Base-by-base conservation (phyloP, 2,113 vertebrate genomes). In the Callipepla californica region DNA sequence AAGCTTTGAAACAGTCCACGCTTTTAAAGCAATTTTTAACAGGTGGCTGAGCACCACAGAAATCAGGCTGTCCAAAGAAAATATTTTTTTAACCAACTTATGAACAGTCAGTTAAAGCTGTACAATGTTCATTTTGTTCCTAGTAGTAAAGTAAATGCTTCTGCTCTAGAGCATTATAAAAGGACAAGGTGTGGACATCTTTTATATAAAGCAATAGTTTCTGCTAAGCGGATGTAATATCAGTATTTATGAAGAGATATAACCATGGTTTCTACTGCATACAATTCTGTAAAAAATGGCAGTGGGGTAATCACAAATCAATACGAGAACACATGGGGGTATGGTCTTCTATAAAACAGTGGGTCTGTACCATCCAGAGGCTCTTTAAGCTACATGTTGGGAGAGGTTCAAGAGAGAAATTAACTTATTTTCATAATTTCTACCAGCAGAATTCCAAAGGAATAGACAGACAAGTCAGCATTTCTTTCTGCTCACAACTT, bases 381-480 rank as follows among this genome's bases (percentile, higher is more conserved):
- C 19, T 89, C 69, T 79, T 70, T 62, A 48, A 50, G 16, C 13
- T 70, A 9, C 10, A 4, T 61, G 32, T 45, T 50, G 50, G 30
- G 38, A 48, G 26, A 79, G 16, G 5, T 55, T 55, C 58, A 61
- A 61, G n/a, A 61, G 21, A 36, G 20, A 61, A 61, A 36, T 9
- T 13, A 51, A 42, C 11, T 4, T 62, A 51, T 51, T 62, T 72
- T 15, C 21, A 5, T 51, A n/a, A 51, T 72, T 72, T 76, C 25
- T 72, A 51, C 21, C 4, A 47, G 28, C 32, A 72, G 16, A 80
- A 73, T 68, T 90, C 59, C 48, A 59, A 63, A 81, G 23, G 4
- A 51, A 0, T 17, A 4, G 8, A 59, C 30, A 72, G 8, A 85
- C 15, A 65, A 78, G 10, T 40, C 0, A 0, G 12, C 6, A 25